phyloP scores from a whole-genome alignment of 2,113 vertebrate species.

The Budorcas taxicolor region DNA sequence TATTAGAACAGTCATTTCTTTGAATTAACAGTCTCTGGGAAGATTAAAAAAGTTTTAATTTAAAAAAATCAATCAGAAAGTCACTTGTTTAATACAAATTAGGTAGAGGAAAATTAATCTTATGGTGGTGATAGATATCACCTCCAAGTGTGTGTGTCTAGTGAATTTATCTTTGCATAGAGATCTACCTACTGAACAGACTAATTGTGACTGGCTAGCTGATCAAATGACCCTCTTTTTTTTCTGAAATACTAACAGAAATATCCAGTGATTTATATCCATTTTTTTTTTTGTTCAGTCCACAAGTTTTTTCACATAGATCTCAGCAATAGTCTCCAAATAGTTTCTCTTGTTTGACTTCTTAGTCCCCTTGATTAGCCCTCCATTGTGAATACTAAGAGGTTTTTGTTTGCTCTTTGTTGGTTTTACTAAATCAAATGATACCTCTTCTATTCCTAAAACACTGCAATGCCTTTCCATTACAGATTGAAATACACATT shows the following conservation, averaged over 20 bases:
- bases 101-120: neutral
- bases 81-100: neutral
- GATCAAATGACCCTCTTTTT: neutral
- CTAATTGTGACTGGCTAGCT: neutral
- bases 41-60: neutral
- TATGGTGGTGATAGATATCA: neutral
- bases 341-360: neutral
- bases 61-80: neutral
- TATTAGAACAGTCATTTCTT: neutral
- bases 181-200: neutral
- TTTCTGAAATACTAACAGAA: neutral
- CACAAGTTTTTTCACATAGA: neutral
- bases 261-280: neutral
- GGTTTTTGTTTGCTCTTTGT: neutral
- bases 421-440: neutral
- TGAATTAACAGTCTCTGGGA: neutral
- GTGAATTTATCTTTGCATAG: neutral
- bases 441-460: neutral
- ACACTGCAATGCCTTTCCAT: neutral
- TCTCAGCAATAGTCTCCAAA: neutral
- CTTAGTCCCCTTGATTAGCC: neutral
- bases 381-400: neutral
- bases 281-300: conserved; percentile 2
- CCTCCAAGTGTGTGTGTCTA: neutral
- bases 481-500: neutral